Evolutionary conservation across 1,140 invertebrate species (phyloP).

Genomic region (Drosophila pseudoananassae): DNA sequence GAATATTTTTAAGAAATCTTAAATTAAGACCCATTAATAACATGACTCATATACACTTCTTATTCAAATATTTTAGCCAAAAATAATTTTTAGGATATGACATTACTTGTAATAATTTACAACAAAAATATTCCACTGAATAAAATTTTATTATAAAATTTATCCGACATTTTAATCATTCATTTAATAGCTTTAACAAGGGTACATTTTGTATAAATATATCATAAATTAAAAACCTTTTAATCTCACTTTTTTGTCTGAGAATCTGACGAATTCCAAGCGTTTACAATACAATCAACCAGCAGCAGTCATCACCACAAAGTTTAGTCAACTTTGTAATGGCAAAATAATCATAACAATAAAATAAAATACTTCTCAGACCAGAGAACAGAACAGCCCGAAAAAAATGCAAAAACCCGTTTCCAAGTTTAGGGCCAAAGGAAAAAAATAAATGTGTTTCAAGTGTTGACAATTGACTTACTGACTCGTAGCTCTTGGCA

Average conservation of each 20-base stretch:
- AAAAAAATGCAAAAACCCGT: slow-evolving; percentile 50
- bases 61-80: not conserved
- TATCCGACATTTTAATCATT: slow-evolving; percentile 10
- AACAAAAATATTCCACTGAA: not conserved
- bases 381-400: not conserved
- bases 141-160: slow-evolving; percentile 6
- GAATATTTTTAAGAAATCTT: slow-evolving; percentile 2
- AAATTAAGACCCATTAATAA: slow-evolving; percentile 11
- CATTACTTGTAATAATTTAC: too few species aligned
- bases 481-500: slow-evolving; percentile 66
- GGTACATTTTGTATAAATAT: slow-evolving; percentile 3
- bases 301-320: slow-evolving; percentile 18
- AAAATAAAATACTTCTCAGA: slow-evolving; percentile 22
- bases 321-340: slow-evolving; percentile 62
- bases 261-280: not conserved
- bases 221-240: slow-evolving; percentile 42
- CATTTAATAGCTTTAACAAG: slow-evolving; percentile 15
- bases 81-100: not conserved
- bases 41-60: not conserved
- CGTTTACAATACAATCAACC: slow-evolving; percentile 40
- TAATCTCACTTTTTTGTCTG: slow-evolving; percentile 3
- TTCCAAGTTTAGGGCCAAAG: slow-evolving; percentile 35
- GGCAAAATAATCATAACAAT: slow-evolving; percentile 32
- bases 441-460: slow-evolving; percentile 35
- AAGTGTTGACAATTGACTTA: slow-evolving; percentile 79